phyloP scores from a whole-genome alignment of 1,140 invertebrate genomes.

The Drosophila kikkawai region DNA sequence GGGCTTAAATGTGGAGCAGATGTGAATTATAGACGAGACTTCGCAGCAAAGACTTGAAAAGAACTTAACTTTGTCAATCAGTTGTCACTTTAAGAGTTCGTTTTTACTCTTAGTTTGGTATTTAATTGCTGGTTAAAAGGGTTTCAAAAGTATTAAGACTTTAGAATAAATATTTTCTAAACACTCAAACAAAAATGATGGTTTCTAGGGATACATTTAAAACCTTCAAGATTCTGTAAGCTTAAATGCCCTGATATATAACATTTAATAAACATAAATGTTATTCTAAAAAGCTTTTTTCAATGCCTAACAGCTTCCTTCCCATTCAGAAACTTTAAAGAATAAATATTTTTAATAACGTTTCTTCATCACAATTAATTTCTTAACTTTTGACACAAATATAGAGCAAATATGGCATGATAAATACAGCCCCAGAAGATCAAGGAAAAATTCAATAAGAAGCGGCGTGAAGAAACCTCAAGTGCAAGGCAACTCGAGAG shows the following conservation, averaged over 20 bases:
- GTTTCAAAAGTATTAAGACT: background rate
- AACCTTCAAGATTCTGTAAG: background rate
- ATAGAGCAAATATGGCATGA: background rate
- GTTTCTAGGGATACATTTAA: background rate
- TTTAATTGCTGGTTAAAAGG: background rate
- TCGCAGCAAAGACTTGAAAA: constrained; percentile 28
- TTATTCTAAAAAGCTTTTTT: background rate
- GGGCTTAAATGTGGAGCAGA: constrained; percentile 48
- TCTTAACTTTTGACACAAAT: constrained; percentile 11
- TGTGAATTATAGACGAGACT: constrained; percentile 48
- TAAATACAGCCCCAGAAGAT: background rate
- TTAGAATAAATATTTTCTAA: background rate
- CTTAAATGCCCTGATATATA: background rate
- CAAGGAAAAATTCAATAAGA: background rate
- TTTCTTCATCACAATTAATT: background rate
- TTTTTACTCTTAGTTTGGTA: background rate
- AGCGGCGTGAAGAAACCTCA: constrained; percentile 63
- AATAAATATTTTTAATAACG: too few relatives aligned
- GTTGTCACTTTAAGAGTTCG: constrained; percentile 2
- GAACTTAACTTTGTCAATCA: constrained; percentile 20
- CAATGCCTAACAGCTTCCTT: background rate
- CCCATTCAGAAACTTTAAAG: background rate
- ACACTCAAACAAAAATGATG: background rate
- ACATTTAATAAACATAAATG: background rate
- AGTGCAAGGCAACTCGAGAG: constrained; percentile 65